Conservation (phyloP, 35 echinoderm and acorn worm species). For the Heliocidaris tuberculata region DNA sequence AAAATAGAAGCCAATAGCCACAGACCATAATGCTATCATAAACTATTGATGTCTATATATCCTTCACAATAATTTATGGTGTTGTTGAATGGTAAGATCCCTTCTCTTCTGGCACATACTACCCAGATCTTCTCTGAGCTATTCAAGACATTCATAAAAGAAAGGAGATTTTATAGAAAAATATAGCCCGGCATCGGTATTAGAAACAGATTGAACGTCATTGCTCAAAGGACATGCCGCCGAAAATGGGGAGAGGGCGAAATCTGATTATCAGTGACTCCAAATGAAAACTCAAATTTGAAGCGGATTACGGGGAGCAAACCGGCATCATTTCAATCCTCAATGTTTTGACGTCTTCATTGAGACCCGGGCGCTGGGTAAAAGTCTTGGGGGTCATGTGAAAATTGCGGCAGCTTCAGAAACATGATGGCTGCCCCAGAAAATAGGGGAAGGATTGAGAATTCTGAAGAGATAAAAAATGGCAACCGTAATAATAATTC, state of each 20-base stretch:
- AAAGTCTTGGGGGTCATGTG: background rate
- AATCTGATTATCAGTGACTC: conserved; percentile 33
- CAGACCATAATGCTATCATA: background rate
- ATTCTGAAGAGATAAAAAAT: background rate
- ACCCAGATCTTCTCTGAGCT: background rate
- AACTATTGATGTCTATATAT: background rate
- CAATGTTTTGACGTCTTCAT: background rate
- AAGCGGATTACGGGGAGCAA: background rate
- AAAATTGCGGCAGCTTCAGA: background rate
- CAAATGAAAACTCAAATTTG: conserved; percentile 18
- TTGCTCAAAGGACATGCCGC: conserved; percentile 30
- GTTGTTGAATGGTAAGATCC: background rate
- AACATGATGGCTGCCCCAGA: conserved; percentile 7
- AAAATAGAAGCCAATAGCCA: background rate
- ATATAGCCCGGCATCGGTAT: background rate
- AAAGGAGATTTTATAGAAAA: background rate
- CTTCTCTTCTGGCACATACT: background rate
- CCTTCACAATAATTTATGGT: background rate
- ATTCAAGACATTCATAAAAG: background rate
- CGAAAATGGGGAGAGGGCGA: background rate
- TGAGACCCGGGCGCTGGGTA: background rate
- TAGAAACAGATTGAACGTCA: conserved; percentile 34
- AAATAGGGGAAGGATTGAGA: background rate
- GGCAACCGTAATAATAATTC: background rate
- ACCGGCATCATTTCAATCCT: conserved; percentile 7